phyloP scores from a whole-genome alignment of 2,888 invertebrate genomes.

The Caenorhabditis virilis region DNA sequence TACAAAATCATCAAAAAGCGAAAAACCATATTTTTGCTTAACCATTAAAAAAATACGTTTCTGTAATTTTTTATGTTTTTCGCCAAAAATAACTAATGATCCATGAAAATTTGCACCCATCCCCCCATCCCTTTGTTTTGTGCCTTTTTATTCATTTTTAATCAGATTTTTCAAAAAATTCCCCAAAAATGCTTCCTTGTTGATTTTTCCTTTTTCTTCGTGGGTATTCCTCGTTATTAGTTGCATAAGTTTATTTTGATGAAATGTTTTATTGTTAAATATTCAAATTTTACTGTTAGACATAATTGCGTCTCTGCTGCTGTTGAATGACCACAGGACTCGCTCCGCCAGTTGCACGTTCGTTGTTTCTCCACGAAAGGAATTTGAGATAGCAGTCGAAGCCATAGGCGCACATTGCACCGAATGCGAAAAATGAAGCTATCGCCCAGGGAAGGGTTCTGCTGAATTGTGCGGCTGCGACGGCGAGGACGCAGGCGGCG shows the following conservation, averaged over 20 bases:
- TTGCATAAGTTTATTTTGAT: neutral
- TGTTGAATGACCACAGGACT: conserved; percentile 30
- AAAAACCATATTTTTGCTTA: too few relatives aligned
- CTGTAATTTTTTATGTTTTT: too few relatives aligned
- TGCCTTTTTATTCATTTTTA: too few relatives aligned
- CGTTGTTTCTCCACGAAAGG: conserved; percentile 72
- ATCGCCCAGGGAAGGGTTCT: conserved; percentile 74
- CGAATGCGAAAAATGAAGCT: conserved; percentile 86
- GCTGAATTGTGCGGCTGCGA: conserved; percentile 54
- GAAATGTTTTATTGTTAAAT: neutral
- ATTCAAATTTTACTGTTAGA: neutral
- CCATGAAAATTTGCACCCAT: too few relatives aligned
- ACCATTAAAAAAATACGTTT: too few relatives aligned
- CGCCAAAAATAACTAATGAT: too few relatives aligned
- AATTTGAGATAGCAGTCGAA: conserved; percentile 83
- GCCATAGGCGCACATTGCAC: conserved; percentile 80
- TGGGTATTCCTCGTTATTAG: neutral
- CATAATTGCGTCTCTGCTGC: conserved; percentile 17
- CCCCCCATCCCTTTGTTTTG: too few relatives aligned
- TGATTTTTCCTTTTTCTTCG: neutral
- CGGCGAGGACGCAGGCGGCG: conserved; percentile 77
- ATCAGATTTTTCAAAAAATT: too few relatives aligned
- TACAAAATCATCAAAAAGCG: too few relatives aligned
- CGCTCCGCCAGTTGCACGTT: conserved; percentile 39
- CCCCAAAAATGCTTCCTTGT: neutral